These are phyloP conservation scores for Pollicipes pollicipes DNA, from an alignment of 1,140 invertebrate genomes.

Conservation along the genomic window DNA sequence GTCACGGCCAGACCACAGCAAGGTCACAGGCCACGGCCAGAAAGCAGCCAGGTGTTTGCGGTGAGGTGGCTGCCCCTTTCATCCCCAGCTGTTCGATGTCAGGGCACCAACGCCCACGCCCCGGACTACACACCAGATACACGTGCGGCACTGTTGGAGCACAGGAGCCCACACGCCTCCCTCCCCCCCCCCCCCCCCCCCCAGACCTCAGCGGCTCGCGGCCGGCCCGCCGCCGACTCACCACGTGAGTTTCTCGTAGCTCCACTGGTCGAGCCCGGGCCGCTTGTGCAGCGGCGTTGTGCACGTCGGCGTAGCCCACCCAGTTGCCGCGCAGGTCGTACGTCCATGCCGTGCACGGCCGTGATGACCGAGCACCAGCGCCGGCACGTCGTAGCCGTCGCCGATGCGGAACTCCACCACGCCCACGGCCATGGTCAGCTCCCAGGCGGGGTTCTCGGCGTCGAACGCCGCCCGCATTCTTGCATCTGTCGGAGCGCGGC, in stretches of 20 bases:
- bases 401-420: slow-evolving; percentile 63
- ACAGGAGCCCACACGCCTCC: no score
- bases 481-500: slow-evolving; percentile 10
- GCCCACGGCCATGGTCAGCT: slow-evolving; percentile 70
- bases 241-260: slow-evolving; percentile 69
- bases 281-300: slow-evolving; percentile 65
- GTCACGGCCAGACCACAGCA: no score
- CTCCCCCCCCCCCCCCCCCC: no score
- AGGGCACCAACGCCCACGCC: no score
- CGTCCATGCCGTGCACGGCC: slow-evolving; percentile 71
- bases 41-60: no score
- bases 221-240: slow-evolving; percentile 35
- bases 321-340: slow-evolving; percentile 83
- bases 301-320: slow-evolving; percentile 72
- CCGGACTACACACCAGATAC: no score
- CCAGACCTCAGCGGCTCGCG: background rate
- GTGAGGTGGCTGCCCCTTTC: no score
- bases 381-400: slow-evolving; percentile 72
- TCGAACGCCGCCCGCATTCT: slow-evolving; percentile 56
- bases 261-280: slow-evolving; percentile 59
- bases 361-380: slow-evolving; percentile 60
- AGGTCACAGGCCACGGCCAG: no score
- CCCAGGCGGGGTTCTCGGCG: slow-evolving; percentile 51
- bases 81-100: no score
- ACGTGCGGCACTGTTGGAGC: no score